These are phyloP conservation scores for Tachyglossus aculeatus DNA, from an alignment of 2,797 vertebrate species.

Conservation along the genomic window DNA sequence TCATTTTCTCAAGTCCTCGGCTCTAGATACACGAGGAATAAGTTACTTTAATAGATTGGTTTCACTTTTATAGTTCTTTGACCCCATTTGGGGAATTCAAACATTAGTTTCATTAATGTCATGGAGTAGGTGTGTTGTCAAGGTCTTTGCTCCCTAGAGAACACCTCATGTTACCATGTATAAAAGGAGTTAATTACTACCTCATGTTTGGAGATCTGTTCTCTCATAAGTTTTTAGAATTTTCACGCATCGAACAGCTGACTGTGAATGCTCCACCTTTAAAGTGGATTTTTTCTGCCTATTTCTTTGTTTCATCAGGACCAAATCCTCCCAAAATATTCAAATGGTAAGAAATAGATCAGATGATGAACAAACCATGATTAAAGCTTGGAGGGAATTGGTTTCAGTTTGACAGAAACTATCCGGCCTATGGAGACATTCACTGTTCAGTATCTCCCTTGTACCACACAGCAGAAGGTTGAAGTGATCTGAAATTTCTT, in stretches of 20 bases:
- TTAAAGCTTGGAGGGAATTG: neutral
- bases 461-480: no score
- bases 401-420: neutral
- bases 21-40: neutral
- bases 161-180: neutral
- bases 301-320: constrained; percentile 9
- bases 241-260: neutral
- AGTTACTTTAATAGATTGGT: neutral
- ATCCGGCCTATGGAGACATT: no score
- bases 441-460: no score
- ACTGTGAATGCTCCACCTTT: neutral
- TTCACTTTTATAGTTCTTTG: neutral
- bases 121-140: neutral
- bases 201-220: neutral
- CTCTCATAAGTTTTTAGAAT: neutral
- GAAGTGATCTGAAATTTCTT: no score
- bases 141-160: neutral
- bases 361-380: neutral
- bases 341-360: neutral
- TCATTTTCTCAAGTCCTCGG: neutral
- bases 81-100: neutral
- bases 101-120: neutral
- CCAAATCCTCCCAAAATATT: constrained; percentile 16
- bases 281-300: neutral
- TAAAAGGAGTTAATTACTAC: neutral